phyloP scores from a whole-genome alignment of 2,888 invertebrate genomes.

The Drosophila stalkeri region DNA sequence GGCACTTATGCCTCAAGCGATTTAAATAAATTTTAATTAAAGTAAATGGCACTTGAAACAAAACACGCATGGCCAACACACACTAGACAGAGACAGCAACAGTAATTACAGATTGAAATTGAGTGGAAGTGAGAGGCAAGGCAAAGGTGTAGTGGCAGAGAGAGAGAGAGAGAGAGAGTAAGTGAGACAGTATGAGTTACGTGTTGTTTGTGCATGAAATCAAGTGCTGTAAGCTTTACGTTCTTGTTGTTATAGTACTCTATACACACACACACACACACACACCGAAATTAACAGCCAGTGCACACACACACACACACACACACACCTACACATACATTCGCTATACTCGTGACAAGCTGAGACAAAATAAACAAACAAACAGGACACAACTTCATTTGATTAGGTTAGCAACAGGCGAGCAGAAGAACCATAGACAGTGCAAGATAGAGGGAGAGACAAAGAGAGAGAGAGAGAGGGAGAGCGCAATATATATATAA shows the following conservation, averaged over 20 bases:
- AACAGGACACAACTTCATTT: conserved; percentile 65
- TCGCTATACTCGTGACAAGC: conserved; percentile 60
- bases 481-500: background rate
- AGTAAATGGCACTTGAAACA: conserved; percentile 74
- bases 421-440: conserved; percentile 4
- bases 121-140: conserved; percentile 3
- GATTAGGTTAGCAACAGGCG: conserved; percentile 38
- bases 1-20: conserved; percentile 58
- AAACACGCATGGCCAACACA: conserved; percentile 71
- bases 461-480: background rate
- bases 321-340: conserved; percentile 4
- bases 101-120: conserved; percentile 45
- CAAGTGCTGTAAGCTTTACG: conserved; percentile 55
- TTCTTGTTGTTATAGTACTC: conserved; percentile 20
- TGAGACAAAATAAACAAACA: conserved; percentile 68
- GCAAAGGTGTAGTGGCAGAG: background rate
- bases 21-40: conserved; percentile 79
- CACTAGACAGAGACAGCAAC: conserved; percentile 41
- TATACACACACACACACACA: conserved; percentile 20
- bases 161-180: background rate
- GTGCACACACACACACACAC: conserved; percentile 33
- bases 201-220: conserved; percentile 76
- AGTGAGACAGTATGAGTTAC: conserved; percentile 24
- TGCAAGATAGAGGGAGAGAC: background rate
- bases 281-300: conserved; percentile 41